Evolutionary conservation across 2,113 vertebrate genomes (phyloP).

Genomic region (Crotalus helleri): DNA sequence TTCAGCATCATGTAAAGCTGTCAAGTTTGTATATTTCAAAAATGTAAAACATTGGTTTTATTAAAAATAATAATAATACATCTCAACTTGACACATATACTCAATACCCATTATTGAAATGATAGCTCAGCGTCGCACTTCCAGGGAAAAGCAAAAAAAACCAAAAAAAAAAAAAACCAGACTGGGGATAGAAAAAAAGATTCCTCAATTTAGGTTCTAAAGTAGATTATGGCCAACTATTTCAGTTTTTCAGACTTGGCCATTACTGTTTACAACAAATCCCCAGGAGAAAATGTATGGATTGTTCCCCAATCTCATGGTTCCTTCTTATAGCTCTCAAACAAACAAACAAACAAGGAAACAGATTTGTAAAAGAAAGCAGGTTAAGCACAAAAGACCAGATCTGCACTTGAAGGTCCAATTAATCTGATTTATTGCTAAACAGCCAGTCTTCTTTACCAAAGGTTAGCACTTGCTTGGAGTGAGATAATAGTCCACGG

Average conservation of each 20-base stretch:
- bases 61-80: conserved; percentile 63
- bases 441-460: neutral
- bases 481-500: no score
- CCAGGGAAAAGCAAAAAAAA: conserved; percentile 38
- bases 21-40: conserved; percentile 61
- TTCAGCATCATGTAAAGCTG: conserved; percentile 48
- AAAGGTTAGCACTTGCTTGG: neutral
- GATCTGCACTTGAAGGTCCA: neutral
- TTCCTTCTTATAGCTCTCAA: neutral
- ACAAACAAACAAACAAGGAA: neutral
- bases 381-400: neutral
- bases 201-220: conserved; percentile 62
- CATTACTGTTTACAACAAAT: conserved; percentile 45
- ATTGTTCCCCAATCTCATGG: neutral
- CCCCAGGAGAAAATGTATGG: conserved; percentile 49
- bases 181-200: conserved; percentile 43
- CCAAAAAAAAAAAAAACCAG: rapidly evolving
- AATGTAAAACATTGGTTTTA: conserved; percentile 58
- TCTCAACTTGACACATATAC: conserved; percentile 63
- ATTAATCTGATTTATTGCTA: neutral
- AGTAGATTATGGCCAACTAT: conserved; percentile 61
- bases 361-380: conserved; percentile 32
- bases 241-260: conserved; percentile 55
- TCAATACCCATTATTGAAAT: conserved; percentile 69
- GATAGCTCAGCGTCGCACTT: conserved; percentile 58